A percentile compares a stretch with the other conserved stretches of the same genome.
Conservation (phyloP, 2,888 invertebrate species). For the Bellardia pandia region DNA sequence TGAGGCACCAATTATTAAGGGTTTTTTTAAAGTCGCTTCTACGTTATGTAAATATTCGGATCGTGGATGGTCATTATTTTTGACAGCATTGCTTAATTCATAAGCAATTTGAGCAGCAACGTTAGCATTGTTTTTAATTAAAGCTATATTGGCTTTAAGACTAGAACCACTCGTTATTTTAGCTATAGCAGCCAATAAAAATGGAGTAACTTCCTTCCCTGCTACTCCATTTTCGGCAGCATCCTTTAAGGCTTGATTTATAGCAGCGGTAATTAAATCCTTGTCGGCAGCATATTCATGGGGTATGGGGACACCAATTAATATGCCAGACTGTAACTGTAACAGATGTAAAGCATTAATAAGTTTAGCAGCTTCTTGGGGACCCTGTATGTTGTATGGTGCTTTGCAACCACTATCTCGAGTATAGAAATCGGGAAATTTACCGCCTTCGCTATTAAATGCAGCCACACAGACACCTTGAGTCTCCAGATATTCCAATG, state of each 20-base stretch:
- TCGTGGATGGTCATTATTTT: neutral
- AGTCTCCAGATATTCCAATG: slow-evolving; percentile 97
- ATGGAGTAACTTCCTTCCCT: slow-evolving; percentile 97
- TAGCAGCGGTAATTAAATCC: slow-evolving; percentile 88
- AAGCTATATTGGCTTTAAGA: slow-evolving; percentile 92
- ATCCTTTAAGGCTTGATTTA: slow-evolving; percentile 88
- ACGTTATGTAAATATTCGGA: neutral
- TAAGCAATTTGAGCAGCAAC: slow-evolving; percentile 92
- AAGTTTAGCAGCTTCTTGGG: slow-evolving; percentile 90
- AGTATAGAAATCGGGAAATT: slow-evolving; percentile 98
- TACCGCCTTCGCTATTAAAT: slow-evolving; percentile 87
- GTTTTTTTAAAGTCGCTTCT: slow-evolving; percentile 45
- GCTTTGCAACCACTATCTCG: slow-evolving; percentile 89
- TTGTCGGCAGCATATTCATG: slow-evolving; percentile 86
- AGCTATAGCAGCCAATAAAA: slow-evolving; percentile 91
- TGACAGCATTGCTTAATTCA: slow-evolving; percentile 83
- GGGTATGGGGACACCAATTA: slow-evolving; percentile 97
- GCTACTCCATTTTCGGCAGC: slow-evolving; percentile 87
- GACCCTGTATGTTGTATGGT: slow-evolving; percentile 88
- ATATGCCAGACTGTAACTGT: slow-evolving; percentile 88
- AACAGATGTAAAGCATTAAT: slow-evolving; percentile 86
- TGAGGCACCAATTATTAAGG: slow-evolving; percentile 91
- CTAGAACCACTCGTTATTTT: slow-evolving; percentile 93
- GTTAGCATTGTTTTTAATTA: slow-evolving; percentile 96
- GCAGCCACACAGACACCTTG: slow-evolving; percentile 96